These are phyloP conservation scores for Lemur catta DNA, from an alignment of 2,797 vertebrate species.

Conservation along the genomic window DNA sequence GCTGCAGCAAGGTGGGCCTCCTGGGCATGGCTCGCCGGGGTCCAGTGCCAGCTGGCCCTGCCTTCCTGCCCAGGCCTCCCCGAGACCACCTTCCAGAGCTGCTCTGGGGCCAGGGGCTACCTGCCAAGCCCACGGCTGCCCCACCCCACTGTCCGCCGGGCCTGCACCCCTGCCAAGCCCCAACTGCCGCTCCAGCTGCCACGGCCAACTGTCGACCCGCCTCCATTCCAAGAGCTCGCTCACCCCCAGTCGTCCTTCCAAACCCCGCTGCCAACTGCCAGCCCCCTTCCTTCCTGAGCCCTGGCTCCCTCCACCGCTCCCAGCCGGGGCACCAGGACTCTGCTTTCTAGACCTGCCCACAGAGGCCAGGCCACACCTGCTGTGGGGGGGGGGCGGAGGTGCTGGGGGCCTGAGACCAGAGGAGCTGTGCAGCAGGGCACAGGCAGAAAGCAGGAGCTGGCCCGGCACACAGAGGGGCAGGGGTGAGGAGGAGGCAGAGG, in stretches of 20 bases:
- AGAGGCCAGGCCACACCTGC: background rate
- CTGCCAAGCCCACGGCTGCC: constrained; percentile 58
- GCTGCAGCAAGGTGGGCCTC: background rate
- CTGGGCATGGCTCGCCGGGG: background rate
- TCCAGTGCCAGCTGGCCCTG: constrained; percentile 40
- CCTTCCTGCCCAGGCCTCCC: constrained; percentile 29
- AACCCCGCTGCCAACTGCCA: constrained; percentile 55
- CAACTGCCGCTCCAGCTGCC: constrained; percentile 78
- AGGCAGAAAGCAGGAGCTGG: background rate
- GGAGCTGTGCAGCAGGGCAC: background rate
- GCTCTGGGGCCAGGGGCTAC: constrained; percentile 48
- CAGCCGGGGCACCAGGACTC: background rate
- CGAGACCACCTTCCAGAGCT: constrained; percentile 48
- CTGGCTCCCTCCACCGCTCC: background rate
- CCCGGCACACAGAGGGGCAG: background rate
- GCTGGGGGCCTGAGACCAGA: background rate
- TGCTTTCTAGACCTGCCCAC: constrained; percentile 22
- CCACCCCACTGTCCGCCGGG: constrained; percentile 61
- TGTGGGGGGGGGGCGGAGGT: background rate
- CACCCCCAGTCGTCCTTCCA: constrained; percentile 66
- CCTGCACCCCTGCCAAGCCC: constrained; percentile 71
- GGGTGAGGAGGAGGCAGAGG: background rate
- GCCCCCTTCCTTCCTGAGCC: constrained; percentile 50
- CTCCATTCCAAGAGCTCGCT: constrained; percentile 69
- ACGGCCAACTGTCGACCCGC: constrained; percentile 73